Conservation (phyloP, 2,888 invertebrate genomes). For the Pegoplata infirma region DNA sequence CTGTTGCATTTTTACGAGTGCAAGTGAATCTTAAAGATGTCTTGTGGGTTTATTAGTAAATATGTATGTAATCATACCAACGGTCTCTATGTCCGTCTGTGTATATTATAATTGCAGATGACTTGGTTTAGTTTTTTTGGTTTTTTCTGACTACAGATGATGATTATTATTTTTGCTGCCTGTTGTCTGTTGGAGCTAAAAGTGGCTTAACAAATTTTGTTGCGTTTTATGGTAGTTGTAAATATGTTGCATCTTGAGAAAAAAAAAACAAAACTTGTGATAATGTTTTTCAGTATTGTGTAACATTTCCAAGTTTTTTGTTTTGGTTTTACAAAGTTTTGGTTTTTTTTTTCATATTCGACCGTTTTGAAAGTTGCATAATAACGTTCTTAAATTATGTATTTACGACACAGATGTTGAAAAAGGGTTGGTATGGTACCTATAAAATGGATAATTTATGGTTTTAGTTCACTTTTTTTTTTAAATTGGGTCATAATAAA, state of each 20-base stretch:
- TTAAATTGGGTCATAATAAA: no score
- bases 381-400: background rate
- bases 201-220: conserved; percentile 53
- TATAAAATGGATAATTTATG: background rate
- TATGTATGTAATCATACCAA: background rate
- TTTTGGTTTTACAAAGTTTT: background rate
- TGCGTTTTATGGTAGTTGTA: conserved; percentile 55
- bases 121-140: conserved; percentile 56
- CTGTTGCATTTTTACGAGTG: conserved; percentile 16
- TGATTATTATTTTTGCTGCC: conserved; percentile 20
- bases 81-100: background rate
- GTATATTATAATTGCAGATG: conserved; percentile 57
- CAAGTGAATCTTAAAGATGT: conserved; percentile 44
- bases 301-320: conserved; percentile 27
- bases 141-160: conserved; percentile 11
- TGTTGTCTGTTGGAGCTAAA: conserved; percentile 22
- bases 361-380: background rate
- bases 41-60: conserved; percentile 20
- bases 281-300: conserved; percentile 41
- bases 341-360: background rate
- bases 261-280: conserved; percentile 11
- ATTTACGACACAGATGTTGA: background rate
- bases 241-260: conserved; percentile 45
- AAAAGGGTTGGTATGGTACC: background rate
- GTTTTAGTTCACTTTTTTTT: background rate